Evolutionary conservation across 2,797 vertebrate species (phyloP), one percentile per base, ranked within the genome.

Genomic region (Malurus splendens): DNA sequence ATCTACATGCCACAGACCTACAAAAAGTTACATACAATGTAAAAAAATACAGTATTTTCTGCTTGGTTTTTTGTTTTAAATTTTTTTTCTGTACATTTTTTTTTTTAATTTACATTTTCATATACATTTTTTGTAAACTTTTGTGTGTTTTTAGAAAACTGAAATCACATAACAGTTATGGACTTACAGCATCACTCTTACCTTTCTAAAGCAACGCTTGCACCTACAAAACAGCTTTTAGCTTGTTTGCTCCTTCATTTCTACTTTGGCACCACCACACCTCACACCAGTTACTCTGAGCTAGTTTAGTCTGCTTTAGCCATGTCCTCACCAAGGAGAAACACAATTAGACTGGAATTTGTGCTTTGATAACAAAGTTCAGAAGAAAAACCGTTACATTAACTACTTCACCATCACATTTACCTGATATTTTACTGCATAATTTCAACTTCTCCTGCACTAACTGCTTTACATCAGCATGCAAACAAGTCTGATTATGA

Each of bases 1-100:
- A 99, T 99, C 98, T 99, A 99, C 98, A 99, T 98, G 98, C 96
- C 97, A 97, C 91, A 89, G 97, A 98, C 90, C 98, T 98, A 97
- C 96, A 98, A 96, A 98, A 95, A 96, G 96, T 91, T 96, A 97
- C 97, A 94, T 93, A 96, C 86, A 92, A 47, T 20, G 94, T 98
- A 98, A 96, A 98, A 97, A 97, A 96, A 98, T 98, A 97, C 98
- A 98, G 93, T 96, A 94, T 98, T 95, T 98, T 98, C 96, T 98
- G 97, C 97, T 98, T 95, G 91, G 91, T 98, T 98, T 98, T 98
- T 97, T 96, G 97, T 95, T 98, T 96, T 76, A 79, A 94, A 92
- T 84, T 93, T 97, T 98, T 98, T 98, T 98, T 97, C 97, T 98
- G 79, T 96, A 98, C 97, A 97, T 97, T 98, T 96, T 85, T 68